These are phyloP conservation scores for Pelodiscus sinensis DNA, from an alignment of 2,113 vertebrate genomes.

Conservation along the genomic window DNA sequence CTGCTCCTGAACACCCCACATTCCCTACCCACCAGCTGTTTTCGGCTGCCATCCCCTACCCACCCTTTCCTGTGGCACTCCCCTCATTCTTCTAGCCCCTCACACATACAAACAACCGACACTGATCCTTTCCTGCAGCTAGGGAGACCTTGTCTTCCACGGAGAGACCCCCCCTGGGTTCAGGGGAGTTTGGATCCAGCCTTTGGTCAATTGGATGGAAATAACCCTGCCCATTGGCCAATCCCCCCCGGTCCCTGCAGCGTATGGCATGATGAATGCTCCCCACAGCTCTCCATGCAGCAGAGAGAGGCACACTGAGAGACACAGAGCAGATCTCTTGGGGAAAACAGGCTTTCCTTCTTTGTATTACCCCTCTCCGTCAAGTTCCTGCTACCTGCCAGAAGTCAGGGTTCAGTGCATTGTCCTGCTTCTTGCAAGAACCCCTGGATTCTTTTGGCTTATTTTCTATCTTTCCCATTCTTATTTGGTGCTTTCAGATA, in stretches of 20 bases:
- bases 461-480: rapidly evolving
- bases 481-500: background rate
- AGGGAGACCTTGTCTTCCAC: background rate
- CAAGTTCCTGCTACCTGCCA: background rate
- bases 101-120: background rate
- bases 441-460: background rate
- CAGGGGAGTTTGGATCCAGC: background rate
- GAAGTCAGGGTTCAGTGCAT: background rate
- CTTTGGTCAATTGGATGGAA: background rate
- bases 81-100: background rate
- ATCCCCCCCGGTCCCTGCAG: background rate
- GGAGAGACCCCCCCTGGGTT: background rate
- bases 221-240: background rate
- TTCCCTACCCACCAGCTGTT: rapidly evolving
- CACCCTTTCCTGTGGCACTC: background rate
- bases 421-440: background rate
- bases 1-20: background rate
- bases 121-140: background rate
- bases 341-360: background rate
- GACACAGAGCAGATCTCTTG: background rate
- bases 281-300: background rate
- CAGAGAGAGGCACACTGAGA: background rate
- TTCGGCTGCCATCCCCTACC: too few relatives aligned
- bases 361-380: background rate
- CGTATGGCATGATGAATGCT: rapidly evolving